Evolutionary conservation across 2,113 vertebrate genomes (phyloP), one percentile per base, ranked within the genome.

Genomic region (Craseonycteris thonglongyai): DNA sequence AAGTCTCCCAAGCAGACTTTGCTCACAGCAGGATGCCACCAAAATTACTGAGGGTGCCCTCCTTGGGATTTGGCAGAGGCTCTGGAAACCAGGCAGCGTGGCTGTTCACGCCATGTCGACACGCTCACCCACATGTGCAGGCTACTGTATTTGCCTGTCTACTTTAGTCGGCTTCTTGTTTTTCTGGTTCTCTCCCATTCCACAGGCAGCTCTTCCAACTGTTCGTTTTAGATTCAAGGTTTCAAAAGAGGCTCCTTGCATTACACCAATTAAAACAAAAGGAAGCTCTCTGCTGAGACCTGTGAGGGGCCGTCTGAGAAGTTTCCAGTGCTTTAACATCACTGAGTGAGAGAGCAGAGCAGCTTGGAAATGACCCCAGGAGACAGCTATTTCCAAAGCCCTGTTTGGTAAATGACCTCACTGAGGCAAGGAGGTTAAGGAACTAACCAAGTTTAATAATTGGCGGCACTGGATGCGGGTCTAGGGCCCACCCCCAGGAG

Each of bases 181-280:
- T 93, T 89, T 76, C 65, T 58, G 33, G 45, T 91, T 93, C 89
- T 86, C 49, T 45, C 65, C 54, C 65, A 83, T 54, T 66, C 69
- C 81, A 59, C 1, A 13, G 72, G 78, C 59, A 91, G 56, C 42
- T 56, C 38, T 72, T 72, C 61, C n/a, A 59, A 65, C n/a, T 69
- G 33, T 33, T 72, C 66, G 30, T 79, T 63, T 81, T 30, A 51
- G 83, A n/a, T 91, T 45, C 42, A 87, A 21, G 61, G 82, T 40
- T 88, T 86, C 49, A 63, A 81, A 85, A 35, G 85, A 71, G 69
- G 56, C 86, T 88, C 90, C 91, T 85, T 84, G 40, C 83, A 45
- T 2, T 12, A 28, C 81, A 26, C 82, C 89, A 84, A 82, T 95
- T 56, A 71, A 83, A 95, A 87, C 18, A 72, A 66, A 38, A 91